phyloP scores from a whole-genome alignment of 1,140 invertebrate genomes.

The Zaprionus ghesquierei region DNA sequence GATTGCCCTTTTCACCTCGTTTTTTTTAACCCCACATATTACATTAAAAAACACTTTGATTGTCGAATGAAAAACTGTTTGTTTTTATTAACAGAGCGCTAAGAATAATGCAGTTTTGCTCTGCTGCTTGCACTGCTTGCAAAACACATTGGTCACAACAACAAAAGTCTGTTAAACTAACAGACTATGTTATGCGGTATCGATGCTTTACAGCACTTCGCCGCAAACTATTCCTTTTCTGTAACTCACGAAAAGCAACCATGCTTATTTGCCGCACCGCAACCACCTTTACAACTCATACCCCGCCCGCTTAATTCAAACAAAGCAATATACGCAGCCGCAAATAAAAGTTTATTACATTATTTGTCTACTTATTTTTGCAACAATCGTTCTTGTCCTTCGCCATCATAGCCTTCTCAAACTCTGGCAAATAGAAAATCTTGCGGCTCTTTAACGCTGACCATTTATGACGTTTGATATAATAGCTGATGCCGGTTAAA shows the following conservation, averaged over 20 bases:
- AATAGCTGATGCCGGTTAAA: slow-evolving; percentile 85
- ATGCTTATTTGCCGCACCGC: slow-evolving; percentile 1
- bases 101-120: too few species aligned
- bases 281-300: not conserved
- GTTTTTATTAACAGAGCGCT: too few species aligned
- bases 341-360: not conserved
- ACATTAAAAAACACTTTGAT: too few species aligned
- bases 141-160: too few species aligned
- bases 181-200: not conserved
- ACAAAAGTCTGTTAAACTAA: too few species aligned
- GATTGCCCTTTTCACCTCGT: too few species aligned
- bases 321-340: not conserved
- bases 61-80: too few species aligned
- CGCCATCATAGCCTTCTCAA: not conserved
- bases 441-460: slow-evolving; percentile 92
- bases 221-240: not conserved
- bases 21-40: too few species aligned
- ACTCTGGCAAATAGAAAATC: slow-evolving; percentile 88
- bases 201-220: not conserved
- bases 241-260: not conserved
- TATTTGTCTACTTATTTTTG: not conserved
- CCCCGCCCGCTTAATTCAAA: not conserved
- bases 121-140: too few species aligned
- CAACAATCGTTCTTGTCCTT: not conserved
- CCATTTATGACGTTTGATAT: slow-evolving; percentile 94